A percentile compares a stretch with the other conserved stretches of the same genome.
Conservation (phyloP, 2,797 vertebrate species). For the Onychomys arenicola region DNA sequence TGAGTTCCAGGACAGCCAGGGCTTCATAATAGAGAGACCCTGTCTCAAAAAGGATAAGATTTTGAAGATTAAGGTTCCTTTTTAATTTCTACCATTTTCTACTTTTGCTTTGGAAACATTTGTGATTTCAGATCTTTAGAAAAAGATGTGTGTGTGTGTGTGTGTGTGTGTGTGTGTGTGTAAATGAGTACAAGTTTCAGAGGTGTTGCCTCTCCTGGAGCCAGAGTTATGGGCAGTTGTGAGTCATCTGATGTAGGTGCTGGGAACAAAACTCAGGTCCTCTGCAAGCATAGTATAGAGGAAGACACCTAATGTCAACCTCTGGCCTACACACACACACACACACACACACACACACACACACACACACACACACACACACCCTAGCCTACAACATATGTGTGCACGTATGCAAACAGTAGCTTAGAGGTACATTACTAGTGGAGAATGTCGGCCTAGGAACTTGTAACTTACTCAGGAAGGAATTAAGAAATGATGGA, state of each 20-base stretch:
- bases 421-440: conserved; percentile 17
- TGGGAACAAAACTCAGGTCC: neutral
- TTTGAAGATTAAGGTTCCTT: neutral
- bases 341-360: too few relatives aligned
- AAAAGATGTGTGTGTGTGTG: neutral
- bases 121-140: neutral
- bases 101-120: neutral
- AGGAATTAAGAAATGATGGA: conserved; percentile 11
- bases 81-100: conserved; percentile 35
- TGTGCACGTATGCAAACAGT: neutral
- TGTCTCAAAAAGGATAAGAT: neutral
- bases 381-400: neutral
- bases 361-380: neutral
- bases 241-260: neutral
- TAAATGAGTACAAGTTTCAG: neutral
- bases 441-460: conserved; percentile 28
- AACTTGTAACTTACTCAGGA: conserved; percentile 20
- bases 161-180: neutral
- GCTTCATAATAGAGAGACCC: neutral
- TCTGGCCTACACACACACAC: neutral
- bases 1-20: neutral
- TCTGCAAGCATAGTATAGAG: neutral
- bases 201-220: neutral
- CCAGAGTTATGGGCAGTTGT: neutral
- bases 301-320: neutral